Evolutionary conservation across 1,140 invertebrate genomes (phyloP).

Genomic region (Lethocerus indicus): DNA sequence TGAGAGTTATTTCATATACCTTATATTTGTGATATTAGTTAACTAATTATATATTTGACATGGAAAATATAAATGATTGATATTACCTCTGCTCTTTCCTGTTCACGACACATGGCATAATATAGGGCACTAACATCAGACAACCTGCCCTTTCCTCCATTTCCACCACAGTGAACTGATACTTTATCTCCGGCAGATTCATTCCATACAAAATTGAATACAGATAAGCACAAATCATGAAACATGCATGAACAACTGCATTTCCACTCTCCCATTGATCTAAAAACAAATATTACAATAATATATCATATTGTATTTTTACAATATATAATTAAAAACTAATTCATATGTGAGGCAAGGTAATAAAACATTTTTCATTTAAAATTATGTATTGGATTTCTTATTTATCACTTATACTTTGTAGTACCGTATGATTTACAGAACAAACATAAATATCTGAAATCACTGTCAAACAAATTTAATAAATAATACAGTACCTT

Average conservation of each 20-base stretch:
- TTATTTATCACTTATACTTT: not conserved
- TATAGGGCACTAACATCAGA: slow-evolving; percentile 22
- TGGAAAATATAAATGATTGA: too few relatives aligned
- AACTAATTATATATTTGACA: too few relatives aligned
- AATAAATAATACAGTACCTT: not conserved
- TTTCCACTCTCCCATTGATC: too few relatives aligned
- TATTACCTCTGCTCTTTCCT: slow-evolving; percentile 27
- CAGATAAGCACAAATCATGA: not conserved
- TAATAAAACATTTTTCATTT: not conserved
- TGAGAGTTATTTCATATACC: not conserved
- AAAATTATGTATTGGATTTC: not conserved
- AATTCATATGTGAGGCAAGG: not conserved
- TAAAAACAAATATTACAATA: not conserved
- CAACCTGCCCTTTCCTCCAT: slow-evolving; percentile 12
- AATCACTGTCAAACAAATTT: not conserved
- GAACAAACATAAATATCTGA: not conserved
- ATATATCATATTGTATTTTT: not conserved
- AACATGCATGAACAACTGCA: too few relatives aligned
- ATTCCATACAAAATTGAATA: not conserved
- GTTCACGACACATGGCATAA: slow-evolving; percentile 26
- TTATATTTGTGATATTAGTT: too few relatives aligned
- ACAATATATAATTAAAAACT: not conserved
- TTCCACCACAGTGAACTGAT: not conserved
- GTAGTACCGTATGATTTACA: not conserved
- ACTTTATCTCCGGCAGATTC: not conserved